A percentile compares a stretch with the other conserved stretches of the same genome.
Conservation (phyloP, 2,888 invertebrate genomes). For the Meiosimyza decipiens region DNA sequence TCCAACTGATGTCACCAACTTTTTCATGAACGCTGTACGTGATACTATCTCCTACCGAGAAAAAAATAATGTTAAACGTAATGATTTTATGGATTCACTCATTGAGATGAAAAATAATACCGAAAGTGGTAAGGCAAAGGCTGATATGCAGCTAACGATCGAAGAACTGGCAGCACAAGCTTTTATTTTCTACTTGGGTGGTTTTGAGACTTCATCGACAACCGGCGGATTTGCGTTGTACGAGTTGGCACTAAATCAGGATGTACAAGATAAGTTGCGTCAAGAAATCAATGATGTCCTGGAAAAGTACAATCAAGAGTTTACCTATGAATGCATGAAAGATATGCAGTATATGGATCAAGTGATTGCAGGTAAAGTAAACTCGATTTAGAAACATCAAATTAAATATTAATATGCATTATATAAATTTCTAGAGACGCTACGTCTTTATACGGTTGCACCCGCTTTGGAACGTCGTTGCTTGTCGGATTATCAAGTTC, state of each 20-base stretch:
- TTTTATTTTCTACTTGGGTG: constrained; percentile 62
- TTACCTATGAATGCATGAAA: constrained; percentile 52
- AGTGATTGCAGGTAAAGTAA: constrained; percentile 37
- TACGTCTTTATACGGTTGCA: constrained; percentile 69
- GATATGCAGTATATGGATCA: constrained; percentile 51
- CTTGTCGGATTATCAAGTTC: constrained; percentile 48
- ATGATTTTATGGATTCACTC: constrained; percentile 67
- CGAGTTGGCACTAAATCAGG: constrained; percentile 51
- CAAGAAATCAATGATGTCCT: constrained; percentile 47
- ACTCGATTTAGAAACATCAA: not conserved
- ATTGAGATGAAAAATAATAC: constrained; percentile 61
- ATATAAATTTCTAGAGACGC: constrained; percentile 63
- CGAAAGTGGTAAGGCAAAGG: constrained; percentile 46
- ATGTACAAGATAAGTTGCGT: constrained; percentile 49
- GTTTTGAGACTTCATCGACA: constrained; percentile 75
- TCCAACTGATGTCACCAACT: constrained; percentile 45
- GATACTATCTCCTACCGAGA: constrained; percentile 62
- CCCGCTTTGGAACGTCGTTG: constrained; percentile 53
- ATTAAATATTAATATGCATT: constrained; percentile 5
- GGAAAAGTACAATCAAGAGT: constrained; percentile 43
- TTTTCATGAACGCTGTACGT: constrained; percentile 62
- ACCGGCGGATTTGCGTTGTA: constrained; percentile 68
- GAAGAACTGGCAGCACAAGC: constrained; percentile 51
- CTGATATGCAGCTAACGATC: constrained; percentile 6
- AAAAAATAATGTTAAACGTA: constrained; percentile 56